phyloP scores from a whole-genome alignment of 2,888 invertebrate species.

The Dicyrtoma fusca region DNA sequence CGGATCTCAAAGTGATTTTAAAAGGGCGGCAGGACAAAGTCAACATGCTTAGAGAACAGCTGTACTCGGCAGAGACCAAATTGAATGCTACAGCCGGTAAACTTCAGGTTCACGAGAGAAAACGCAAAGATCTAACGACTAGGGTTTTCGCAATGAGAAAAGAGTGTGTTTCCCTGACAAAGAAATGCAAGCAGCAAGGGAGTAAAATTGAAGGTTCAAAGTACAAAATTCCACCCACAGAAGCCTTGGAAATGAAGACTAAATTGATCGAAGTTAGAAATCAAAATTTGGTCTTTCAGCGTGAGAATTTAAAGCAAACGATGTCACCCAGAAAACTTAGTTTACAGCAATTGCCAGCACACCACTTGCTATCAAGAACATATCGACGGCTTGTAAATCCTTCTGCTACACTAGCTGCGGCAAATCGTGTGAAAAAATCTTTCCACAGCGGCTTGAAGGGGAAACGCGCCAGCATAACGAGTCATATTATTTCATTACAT shows the following conservation, averaged over 20 bases:
- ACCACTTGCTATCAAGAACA: no score
- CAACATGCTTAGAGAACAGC: background rate
- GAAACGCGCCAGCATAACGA: background rate
- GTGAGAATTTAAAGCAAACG: constrained; percentile 15
- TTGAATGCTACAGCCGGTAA: background rate
- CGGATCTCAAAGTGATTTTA: constrained; percentile 22
- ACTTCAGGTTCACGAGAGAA: constrained; percentile 7
- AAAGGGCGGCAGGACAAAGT: constrained; percentile 28
- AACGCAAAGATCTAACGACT: constrained; percentile 18
- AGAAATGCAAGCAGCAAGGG: constrained; percentile 27
- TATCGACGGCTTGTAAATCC: background rate
- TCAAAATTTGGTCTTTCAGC: constrained; percentile 23
- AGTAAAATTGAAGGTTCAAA: constrained; percentile 19
- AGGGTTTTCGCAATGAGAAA: constrained; percentile 28
- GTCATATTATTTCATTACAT: background rate
- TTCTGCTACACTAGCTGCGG: constrained; percentile 27
- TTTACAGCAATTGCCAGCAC: background rate
- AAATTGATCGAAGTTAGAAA: constrained; percentile 31
- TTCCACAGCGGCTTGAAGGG: background rate
- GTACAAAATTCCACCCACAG: constrained; percentile 27
- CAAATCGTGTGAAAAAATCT: constrained; percentile 28
- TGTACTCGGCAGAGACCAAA: constrained; percentile 24
- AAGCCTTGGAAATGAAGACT: constrained; percentile 27
- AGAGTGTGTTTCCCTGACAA: constrained; percentile 22
- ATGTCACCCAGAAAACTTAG: background rate